A percentile compares a stretch with the other conserved stretches of the same genome.
Evolutionary conservation across 1,140 invertebrate genomes (phyloP).

Genomic region (Pissodes strobi): DNA sequence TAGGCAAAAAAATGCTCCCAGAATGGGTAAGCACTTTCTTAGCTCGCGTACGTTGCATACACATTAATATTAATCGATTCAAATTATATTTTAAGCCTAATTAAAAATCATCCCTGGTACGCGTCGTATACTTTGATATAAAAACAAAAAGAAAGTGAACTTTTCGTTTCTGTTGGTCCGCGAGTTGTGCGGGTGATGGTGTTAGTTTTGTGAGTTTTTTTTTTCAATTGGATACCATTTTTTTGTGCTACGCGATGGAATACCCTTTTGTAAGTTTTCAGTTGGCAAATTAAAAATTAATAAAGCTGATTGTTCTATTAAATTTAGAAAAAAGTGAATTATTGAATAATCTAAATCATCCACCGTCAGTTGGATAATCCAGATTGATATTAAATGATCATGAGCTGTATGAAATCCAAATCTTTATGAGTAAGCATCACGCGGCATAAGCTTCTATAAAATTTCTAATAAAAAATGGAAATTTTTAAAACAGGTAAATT

Average conservation of each 20-base stretch:
- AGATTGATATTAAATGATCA: too few species aligned
- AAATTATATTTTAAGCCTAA: slow-evolving; percentile 19
- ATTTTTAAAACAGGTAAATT: too few species aligned
- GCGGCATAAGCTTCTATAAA: too few species aligned
- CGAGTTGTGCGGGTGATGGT: slow-evolving; percentile 37
- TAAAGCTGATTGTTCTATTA: too few species aligned
- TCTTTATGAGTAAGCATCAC: too few species aligned
- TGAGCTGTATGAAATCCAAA: too few species aligned
- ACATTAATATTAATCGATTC: slow-evolving; percentile 29
- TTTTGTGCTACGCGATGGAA: slow-evolving; percentile 15
- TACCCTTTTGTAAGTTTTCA: slow-evolving; percentile 30
- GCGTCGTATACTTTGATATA: slow-evolving; percentile 38
- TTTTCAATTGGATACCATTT: slow-evolving; percentile 10
- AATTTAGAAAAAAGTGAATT: too few species aligned
- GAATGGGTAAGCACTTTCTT: slow-evolving; percentile 45
- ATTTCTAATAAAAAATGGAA: too few species aligned
- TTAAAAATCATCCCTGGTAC: slow-evolving; percentile 38
- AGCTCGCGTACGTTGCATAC: slow-evolving; percentile 22
- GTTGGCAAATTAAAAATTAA: too few species aligned
- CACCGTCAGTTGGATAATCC: too few species aligned
- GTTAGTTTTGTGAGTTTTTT: slow-evolving; percentile 32
- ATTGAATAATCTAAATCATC: too few species aligned
- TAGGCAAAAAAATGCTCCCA: slow-evolving; percentile 39
- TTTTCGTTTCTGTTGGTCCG: slow-evolving; percentile 36
- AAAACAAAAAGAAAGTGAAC: slow-evolving; percentile 50